Evolutionary conservation across 2,888 invertebrate species (phyloP), one percentile per base, ranked within the genome.

Genomic region (Nemoura dubitans): DNA sequence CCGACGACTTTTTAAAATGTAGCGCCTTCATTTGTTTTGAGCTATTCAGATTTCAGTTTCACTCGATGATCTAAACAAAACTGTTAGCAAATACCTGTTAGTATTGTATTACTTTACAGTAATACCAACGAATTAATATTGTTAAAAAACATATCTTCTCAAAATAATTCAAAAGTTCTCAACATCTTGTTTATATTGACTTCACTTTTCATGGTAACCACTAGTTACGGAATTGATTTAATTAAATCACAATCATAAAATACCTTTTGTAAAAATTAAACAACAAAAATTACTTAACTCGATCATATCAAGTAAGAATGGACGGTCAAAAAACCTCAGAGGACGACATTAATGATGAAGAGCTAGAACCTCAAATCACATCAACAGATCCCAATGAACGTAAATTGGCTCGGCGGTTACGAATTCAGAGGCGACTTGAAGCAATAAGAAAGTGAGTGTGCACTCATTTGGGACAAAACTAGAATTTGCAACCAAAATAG

Each of bases 331-430:
- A 28, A 76, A 59, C 10, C 27, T 16, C 76, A 26, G n/a, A 84
- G 3, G 76, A 76, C 21, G 59, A 59, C 59, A 59, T 21, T 2
- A 28, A 76, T n/a, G 84, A 84, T 21, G 84, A 84, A 76, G 29
- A 26, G 43, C 92, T 92, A 87, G 94, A 94, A 89, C 94, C 94
- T 0, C 93, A 94, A 89, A 92, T 94, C 43, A 93, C 93, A 0
- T 95, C 96, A 0, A 90, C 90, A 3, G 94, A 96, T 90, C 94
- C 95, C 10, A 93, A 93, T 83, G 96, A 96, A 91, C 92, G 96
- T 89, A 96, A 96, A 91, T 92, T 94, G 78, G 96, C 95, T 0
- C 93, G 96, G 87, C 92, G 93, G 87, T 90, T 95, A 85, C 93
- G 96, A 83, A 96, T 96, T 89, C 93, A 95, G 90, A 93, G 93